Conservation (phyloP, 2,113 vertebrate species). For the Xiphophorus maculatus region DNA sequence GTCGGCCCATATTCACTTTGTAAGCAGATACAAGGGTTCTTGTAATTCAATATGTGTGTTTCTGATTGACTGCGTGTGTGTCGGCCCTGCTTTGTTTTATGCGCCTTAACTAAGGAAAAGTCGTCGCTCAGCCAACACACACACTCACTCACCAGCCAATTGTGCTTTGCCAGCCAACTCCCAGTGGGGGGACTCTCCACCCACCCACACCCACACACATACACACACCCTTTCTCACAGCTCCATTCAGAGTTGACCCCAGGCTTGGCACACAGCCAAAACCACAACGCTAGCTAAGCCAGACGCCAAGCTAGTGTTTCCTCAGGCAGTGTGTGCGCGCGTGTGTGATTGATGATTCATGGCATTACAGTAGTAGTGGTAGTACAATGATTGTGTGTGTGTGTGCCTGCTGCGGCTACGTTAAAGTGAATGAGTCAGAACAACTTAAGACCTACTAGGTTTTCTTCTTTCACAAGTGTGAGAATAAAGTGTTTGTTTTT, state of each 20-base stretch:
- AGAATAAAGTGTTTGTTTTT: neutral
- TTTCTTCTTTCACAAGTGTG: constrained; percentile 17
- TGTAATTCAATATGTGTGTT: constrained; percentile 46
- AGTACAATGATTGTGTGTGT: constrained; percentile 44
- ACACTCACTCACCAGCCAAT: constrained; percentile 61
- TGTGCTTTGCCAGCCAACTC: constrained; percentile 86
- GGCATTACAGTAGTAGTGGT: constrained; percentile 76
- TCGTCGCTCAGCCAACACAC: constrained; percentile 58
- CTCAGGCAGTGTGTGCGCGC: constrained; percentile 52
- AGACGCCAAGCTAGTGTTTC: constrained; percentile 74
- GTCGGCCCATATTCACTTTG: constrained; percentile 44
- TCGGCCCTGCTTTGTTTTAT: constrained; percentile 53
- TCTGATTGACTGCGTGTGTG: constrained; percentile 15
- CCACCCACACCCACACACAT: constrained; percentile 12
- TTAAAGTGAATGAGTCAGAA: constrained; percentile 54
- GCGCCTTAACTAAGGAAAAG: constrained; percentile 64
- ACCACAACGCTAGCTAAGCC: constrained; percentile 72
- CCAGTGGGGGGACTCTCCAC: constrained; percentile 84
- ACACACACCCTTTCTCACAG: constrained; percentile 34
- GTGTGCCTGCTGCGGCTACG: constrained; percentile 23
- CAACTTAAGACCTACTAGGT: constrained; percentile 14
- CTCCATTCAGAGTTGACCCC: constrained; percentile 73
- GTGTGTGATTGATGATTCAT: constrained; percentile 75
- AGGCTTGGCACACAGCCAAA: constrained; percentile 69
- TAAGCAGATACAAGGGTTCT: constrained; percentile 51